Base-by-base conservation (phyloP, 2,113 vertebrate species). In the Muscicapa adusta region DNA sequence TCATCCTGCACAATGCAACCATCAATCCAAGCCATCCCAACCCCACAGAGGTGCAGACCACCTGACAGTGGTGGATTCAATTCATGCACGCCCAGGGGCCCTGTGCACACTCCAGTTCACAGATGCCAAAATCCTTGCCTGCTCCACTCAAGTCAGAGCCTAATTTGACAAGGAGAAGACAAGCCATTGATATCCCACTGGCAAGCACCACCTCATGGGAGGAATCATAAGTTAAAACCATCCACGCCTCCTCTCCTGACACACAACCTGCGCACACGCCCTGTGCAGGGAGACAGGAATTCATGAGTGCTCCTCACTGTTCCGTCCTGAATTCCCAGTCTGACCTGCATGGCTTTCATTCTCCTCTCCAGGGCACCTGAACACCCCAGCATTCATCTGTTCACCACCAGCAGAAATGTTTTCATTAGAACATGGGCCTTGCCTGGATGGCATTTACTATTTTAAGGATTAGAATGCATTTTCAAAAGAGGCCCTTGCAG, bases 281-380 rank as follows among this genome's bases (percentile, higher is more conserved):
- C 84, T 25, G 29, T 4, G 31, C 47, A 40, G 48, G 43, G 42
- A 19, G 12, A 79, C 26, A 26, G 25, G 25, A 85, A n/a, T 3
- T 67, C 33, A 36, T 0, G 0, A 57, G 45, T 5, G n/a, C 31
- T 73, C 58, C 19, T 65, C 63, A 7, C 18, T 28, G 6, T 9
- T 82, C 36, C 10, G 5, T 48, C 20, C 81, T 23, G 17, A 75
- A n/a, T 47, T n/a, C 36, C 18, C 3, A 31, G 29, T 0, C 36
- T 34, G 14, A 67, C 47, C 22, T 1, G 1, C 20, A 26, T 0
- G 5, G 14, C 26, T 91, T 85, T 42, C 29, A 28, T 33, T 88
- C 65, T 56, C 47, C 18, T 73, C 50, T 61, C 25, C 2, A 56
- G 14, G 63, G 29, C 72, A 85, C 48, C 53, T 18, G 20, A 57